These are phyloP conservation scores for Carassius carassius DNA, from an alignment of 2,113 vertebrate species.

Conservation along the genomic window DNA sequence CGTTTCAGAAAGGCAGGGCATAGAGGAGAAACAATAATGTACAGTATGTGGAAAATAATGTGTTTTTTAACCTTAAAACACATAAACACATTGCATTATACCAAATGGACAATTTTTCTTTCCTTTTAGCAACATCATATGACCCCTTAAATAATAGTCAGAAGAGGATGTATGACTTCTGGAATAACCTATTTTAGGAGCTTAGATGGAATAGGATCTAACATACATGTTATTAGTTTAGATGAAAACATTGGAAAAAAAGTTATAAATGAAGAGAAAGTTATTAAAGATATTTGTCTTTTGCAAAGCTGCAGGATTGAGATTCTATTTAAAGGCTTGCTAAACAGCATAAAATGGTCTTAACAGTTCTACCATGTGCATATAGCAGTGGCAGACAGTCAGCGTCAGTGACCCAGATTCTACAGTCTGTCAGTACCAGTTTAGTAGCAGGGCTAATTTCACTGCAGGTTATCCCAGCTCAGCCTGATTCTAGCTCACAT, in stretches of 20 bases:
- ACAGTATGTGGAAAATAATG: no score
- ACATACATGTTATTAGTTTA: no score
- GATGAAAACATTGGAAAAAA: not conserved
- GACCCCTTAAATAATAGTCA: no score
- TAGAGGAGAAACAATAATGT: no score
- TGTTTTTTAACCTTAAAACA: no score
- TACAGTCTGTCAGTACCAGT: slow-evolving; percentile 8
- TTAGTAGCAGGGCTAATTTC: slow-evolving; percentile 1
- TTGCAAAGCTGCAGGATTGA: not conserved
- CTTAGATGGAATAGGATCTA: no score
- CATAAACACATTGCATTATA: no score
- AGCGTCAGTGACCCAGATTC: slow-evolving; percentile 32
- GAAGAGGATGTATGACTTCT: no score
- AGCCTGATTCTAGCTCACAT: not conserved
- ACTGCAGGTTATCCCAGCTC: not conserved
- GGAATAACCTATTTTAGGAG: no score
- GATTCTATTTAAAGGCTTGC: not conserved
- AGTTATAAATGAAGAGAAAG: not conserved
- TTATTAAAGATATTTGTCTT: not conserved
- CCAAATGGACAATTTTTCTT: no score
- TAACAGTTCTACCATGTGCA: not conserved
- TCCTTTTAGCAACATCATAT: no score
- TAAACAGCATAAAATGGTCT: slow-evolving; percentile 7
- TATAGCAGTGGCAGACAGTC: slow-evolving; percentile 21
- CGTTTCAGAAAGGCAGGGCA: no score